phyloP scores from a whole-genome alignment of 2,113 vertebrate species.

The Nothobranchius furzeri region DNA sequence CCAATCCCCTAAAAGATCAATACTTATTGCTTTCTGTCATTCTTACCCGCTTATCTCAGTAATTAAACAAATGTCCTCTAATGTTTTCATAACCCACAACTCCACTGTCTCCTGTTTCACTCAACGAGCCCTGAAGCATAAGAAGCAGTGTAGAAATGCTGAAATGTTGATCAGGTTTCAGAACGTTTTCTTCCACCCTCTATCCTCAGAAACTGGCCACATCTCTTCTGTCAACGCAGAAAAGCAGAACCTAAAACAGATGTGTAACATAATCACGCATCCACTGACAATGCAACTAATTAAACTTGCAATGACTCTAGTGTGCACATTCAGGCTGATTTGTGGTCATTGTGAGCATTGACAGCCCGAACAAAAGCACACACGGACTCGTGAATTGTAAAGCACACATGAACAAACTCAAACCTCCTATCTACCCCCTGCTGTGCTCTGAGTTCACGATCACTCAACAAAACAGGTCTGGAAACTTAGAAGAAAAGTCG shows the following conservation, averaged over 20 bases:
- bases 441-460: slow-evolving; percentile 33
- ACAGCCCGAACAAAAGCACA: slow-evolving; percentile 10
- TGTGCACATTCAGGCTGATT: slow-evolving; percentile 8
- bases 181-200: not conserved
- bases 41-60: not conserved
- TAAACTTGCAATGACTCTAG: not conserved
- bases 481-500: slow-evolving; percentile 9
- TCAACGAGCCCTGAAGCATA: slow-evolving; percentile 38
- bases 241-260: slow-evolving; percentile 14
- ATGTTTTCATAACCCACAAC: slow-evolving; percentile 12
- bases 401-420: not conserved
- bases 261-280: slow-evolving; percentile 18
- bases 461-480: slow-evolving; percentile 31
- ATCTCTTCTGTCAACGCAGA: slow-evolving; percentile 22
- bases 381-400: not conserved
- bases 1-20: not conserved
- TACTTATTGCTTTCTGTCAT: not conserved
- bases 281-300: slow-evolving; percentile 15
- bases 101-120: slow-evolving; percentile 36
- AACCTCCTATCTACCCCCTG: slow-evolving; percentile 1
- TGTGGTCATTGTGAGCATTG: slow-evolving; percentile 21
- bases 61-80: slow-evolving; percentile 30
- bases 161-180: slow-evolving; percentile 41
- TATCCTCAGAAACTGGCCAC: slow-evolving; percentile 4
- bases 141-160: slow-evolving; percentile 37